Conservation (phyloP, 2,888 invertebrate species). For the Xanthorhoe spadicearia region DNA sequence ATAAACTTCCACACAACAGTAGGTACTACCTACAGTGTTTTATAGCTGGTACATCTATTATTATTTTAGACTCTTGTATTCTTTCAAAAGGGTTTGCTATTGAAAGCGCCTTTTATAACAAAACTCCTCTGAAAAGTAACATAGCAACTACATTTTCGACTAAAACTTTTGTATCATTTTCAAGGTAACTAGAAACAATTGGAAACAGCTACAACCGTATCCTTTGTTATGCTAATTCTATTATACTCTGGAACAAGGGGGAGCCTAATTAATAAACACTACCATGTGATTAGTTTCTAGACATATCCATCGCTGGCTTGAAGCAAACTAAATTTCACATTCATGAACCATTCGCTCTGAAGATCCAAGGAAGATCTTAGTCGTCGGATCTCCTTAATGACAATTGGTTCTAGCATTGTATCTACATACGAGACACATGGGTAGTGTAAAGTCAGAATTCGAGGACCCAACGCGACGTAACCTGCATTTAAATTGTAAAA, state of each 20-base stretch:
- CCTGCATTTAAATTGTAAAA: conserved; percentile 66
- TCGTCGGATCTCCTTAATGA: conserved; percentile 30
- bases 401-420: conserved; percentile 40
- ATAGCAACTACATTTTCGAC: not conserved
- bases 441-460: conserved; percentile 45
- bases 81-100: no score
- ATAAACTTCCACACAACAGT: no score
- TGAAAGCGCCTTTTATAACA: no score
- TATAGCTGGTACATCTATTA: no score
- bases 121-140: no score
- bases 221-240: conserved; percentile 2
- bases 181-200: not conserved
- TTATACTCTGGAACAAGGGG: not conserved
- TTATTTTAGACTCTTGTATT: no score
- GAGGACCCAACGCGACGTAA: conserved; percentile 48
- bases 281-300: conserved; percentile 27
- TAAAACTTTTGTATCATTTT: not conserved
- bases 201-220: not conserved
- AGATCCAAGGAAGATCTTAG: conserved; percentile 8
- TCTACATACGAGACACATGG: conserved; percentile 38
- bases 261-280: conserved; percentile 1
- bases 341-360: conserved; percentile 12
- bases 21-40: no score
- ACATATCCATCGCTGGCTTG: conserved; percentile 3
- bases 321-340: conserved; percentile 18